A percentile compares a stretch with the other conserved stretches of the same genome.
Conservation (phyloP, 2,113 vertebrate genomes). For the Oryzias celebensis region DNA sequence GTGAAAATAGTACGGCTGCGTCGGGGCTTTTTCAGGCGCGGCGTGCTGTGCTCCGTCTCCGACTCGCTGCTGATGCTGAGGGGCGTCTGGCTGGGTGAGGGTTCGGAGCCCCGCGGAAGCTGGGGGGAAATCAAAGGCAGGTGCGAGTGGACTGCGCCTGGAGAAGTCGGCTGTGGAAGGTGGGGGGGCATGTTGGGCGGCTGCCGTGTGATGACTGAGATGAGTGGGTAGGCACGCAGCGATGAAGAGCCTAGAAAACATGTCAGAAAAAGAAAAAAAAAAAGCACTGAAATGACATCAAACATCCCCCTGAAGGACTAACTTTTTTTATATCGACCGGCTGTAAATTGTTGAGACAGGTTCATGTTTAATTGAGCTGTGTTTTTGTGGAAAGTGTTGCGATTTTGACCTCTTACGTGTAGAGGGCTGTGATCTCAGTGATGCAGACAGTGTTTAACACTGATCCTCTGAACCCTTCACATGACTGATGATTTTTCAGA, state of each 20-base stretch:
- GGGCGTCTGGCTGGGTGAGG: slow-evolving; percentile 73
- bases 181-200: slow-evolving; percentile 79
- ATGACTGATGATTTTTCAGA: slow-evolving; percentile 68
- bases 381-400: slow-evolving; percentile 67
- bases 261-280: slow-evolving; percentile 7
- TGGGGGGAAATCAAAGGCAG: slow-evolving; percentile 62
- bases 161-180: slow-evolving; percentile 71
- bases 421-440: slow-evolving; percentile 63
- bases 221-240: slow-evolving; percentile 86
- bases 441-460: slow-evolving; percentile 76
- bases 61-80: slow-evolving; percentile 92
- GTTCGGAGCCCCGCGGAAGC: slow-evolving; percentile 60
- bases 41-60: slow-evolving; percentile 82
- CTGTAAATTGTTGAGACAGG: slow-evolving; percentile 46
- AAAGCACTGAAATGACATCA: slow-evolving; percentile 7
- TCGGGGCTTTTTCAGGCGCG: slow-evolving; percentile 89
- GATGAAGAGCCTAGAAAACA: slow-evolving; percentile 82
- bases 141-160: slow-evolving; percentile 69
- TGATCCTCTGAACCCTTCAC: slow-evolving; percentile 58
- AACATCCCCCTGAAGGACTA: slow-evolving; percentile 21
- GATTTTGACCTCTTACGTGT: slow-evolving; percentile 61
- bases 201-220: slow-evolving; percentile 91
- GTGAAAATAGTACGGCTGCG: slow-evolving; percentile 98
- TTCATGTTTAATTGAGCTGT: slow-evolving; percentile 49
- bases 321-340: slow-evolving; percentile 34